These are phyloP conservation scores for Caenorhabditis remanei DNA, from an alignment of 1,140 invertebrate genomes.

Conservation along the genomic window DNA sequence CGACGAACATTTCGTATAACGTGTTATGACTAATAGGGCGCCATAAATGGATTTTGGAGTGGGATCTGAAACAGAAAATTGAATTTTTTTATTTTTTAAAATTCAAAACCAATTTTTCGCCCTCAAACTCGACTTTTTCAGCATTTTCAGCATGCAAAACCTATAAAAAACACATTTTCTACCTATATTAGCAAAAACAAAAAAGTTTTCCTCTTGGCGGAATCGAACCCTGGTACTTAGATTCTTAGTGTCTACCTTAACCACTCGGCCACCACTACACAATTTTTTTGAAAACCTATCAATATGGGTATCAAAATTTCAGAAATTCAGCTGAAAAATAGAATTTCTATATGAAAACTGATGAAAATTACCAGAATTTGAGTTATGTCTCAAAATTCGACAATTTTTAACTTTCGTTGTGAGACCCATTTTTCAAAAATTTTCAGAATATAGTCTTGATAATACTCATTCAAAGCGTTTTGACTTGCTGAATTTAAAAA, in stretches of 20 bases:
- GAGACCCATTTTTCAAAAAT: too few relatives aligned
- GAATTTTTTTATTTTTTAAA: not conserved
- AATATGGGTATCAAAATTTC: not conserved
- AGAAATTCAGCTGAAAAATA: not conserved
- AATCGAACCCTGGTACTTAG: too few relatives aligned
- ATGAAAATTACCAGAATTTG: not conserved
- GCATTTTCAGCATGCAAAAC: too few relatives aligned
- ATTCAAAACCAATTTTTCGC: too few relatives aligned
- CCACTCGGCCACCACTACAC: too few relatives aligned
- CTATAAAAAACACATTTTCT: not conserved
- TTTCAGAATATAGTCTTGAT: too few relatives aligned
- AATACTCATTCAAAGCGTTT: too few relatives aligned
- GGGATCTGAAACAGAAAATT: not conserved
- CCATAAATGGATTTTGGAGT: constrained; percentile 3
- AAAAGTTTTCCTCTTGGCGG: too few relatives aligned
- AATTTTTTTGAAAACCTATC: not conserved
- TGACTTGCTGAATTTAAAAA: too few relatives aligned
- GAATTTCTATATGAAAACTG: not conserved
- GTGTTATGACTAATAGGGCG: constrained; percentile 20
- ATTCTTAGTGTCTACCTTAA: too few relatives aligned
- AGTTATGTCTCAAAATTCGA: not conserved
- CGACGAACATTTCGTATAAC: constrained; percentile 38
- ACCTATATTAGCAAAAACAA: too few relatives aligned
- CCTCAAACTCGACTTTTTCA: not conserved
- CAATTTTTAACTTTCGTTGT: not conserved